Evolutionary conservation across 2,888 invertebrate genomes (phyloP).

Genomic region (Lasiommata megera): DNA sequence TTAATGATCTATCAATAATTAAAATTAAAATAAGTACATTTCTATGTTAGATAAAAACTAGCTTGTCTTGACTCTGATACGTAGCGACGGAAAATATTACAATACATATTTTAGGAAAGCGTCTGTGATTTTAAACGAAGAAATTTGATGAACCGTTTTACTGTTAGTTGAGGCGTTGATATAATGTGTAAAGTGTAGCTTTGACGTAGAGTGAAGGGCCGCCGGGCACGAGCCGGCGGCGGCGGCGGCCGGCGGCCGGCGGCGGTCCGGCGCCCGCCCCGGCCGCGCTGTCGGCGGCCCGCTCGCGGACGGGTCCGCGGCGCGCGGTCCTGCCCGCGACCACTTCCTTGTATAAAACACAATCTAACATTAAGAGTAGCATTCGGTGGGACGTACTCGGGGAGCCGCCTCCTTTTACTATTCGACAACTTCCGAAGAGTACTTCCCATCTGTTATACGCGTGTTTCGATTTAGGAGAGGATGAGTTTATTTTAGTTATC

Average conservation of each 20-base stretch:
- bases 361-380: slow-evolving; percentile 21
- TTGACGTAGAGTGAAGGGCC: slow-evolving; percentile 34
- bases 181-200: slow-evolving; percentile 61
- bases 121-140: slow-evolving; percentile 80
- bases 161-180: slow-evolving; percentile 61
- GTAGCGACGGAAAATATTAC: slow-evolving; percentile 57
- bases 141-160: slow-evolving; percentile 74
- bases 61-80: slow-evolving; percentile 67
- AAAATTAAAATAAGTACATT: slow-evolving; percentile 56
- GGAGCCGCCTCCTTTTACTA: background rate
- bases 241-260: slow-evolving; percentile 19
- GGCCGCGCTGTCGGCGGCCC: background rate
- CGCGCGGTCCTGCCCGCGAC: slow-evolving; percentile 15
- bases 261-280: slow-evolving; percentile 9
- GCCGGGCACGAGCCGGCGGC: too few species aligned
- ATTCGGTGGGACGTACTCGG: slow-evolving; percentile 31
- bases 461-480: slow-evolving; percentile 18
- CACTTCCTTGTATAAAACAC: slow-evolving; percentile 48
- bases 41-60: slow-evolving; percentile 54
- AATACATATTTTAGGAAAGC: slow-evolving; percentile 78
- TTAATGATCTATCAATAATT: slow-evolving; percentile 51
- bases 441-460: slow-evolving; percentile 1
- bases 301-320: background rate
- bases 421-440: slow-evolving; percentile 2
- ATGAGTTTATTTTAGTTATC: slow-evolving; percentile 37